These are phyloP conservation scores for Plecturocebus donacophilus DNA, from an alignment of 2,113 vertebrate genomes.

Conservation along the genomic window DNA sequence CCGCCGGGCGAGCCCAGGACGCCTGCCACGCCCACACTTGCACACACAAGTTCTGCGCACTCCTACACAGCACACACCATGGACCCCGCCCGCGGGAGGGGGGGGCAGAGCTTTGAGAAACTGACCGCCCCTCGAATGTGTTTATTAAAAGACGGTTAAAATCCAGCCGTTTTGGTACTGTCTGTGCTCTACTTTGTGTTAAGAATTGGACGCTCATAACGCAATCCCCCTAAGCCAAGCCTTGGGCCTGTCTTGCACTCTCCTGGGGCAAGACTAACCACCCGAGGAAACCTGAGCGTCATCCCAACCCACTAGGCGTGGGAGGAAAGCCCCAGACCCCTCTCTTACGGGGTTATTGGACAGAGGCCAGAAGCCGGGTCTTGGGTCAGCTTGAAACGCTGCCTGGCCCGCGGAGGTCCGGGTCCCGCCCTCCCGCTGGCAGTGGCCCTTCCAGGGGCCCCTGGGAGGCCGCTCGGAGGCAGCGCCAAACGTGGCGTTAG, in stretches of 20 bases:
- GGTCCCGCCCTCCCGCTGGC: accelerated
- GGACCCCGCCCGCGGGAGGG: accelerated
- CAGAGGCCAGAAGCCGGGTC: no score
- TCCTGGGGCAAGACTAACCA: background rate
- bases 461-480: accelerated
- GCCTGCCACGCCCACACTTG: background rate
- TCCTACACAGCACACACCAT: background rate
- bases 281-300: accelerated
- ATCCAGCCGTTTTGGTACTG: background rate
- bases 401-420: accelerated
- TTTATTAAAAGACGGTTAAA: background rate
- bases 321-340: background rate
- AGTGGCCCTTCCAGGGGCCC: background rate
- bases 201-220: background rate
- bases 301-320: accelerated
- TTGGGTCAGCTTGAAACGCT: background rate
- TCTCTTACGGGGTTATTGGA: background rate
- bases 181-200: background rate
- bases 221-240: background rate
- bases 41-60: background rate
- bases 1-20: accelerated
- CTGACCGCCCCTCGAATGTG: background rate
- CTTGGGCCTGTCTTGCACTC: background rate
- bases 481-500: accelerated
- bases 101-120: background rate